Evolutionary conservation across 64 coral and sea anemone species (phyloP), one percentile per base, ranked within the genome.

Genomic region (Pocillopora verrucosa): DNA sequence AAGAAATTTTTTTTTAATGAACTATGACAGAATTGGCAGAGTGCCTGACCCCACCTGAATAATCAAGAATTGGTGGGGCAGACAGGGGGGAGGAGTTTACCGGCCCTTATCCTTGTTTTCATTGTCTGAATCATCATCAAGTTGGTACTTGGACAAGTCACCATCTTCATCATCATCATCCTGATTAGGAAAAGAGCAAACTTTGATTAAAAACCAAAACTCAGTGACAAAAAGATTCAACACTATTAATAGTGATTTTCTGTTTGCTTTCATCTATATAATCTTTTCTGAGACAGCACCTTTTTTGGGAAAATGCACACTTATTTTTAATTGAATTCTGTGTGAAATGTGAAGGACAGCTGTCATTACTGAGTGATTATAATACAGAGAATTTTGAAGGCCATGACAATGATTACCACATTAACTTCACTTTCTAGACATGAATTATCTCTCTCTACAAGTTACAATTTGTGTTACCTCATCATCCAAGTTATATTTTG

Each of bases 31-130:
- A 76, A 91, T 84, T 65, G 80, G 30, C 76, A 89, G 65, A 72
- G 82, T 57, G 92, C 92, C 92, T 89, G 87, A 79, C 92, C 91
- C 92, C 92, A 93, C 92, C 92, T 93, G 88, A 88, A 85, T 36
- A 65, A 87, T 77, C 87, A 82, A 89, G 79, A 87, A 65, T 67
- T 83, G 91, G 91, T 93, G 91, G 91, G 87, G 88, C 79, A 93
- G 92, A 83, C 82, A 78, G 87, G 45, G 87, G 88, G 79, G 56
- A 75, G 73, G 67, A 73, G 82, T 90, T 97, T 97, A 97, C 95
- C 95, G 95, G 95, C 95, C 95, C 95, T 97, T 97, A 89, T 97
- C 90, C 95, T 97, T 97, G 95, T 72, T 80, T 77, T 96, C 95
- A 61, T 79, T 86, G 16, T 93, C 95, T 56, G 95, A 97, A 22